Evolutionary conservation across 2,888 invertebrate species (phyloP), one percentile per base, ranked within the genome.

Genomic region (Acronicta psi): DNA sequence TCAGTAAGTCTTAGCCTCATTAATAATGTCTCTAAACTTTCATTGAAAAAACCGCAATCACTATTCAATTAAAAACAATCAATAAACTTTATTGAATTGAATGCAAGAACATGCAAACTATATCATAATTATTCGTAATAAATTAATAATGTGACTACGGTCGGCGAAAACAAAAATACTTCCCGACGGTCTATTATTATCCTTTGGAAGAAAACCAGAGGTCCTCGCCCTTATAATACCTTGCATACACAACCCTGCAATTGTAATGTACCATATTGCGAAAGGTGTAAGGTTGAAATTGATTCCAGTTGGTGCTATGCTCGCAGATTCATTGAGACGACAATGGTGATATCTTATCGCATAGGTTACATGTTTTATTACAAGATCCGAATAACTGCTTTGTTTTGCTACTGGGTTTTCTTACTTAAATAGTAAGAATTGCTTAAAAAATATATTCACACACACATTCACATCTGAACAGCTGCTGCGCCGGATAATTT

Each of bases 161-260:
- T 31, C 31, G 46, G 42, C 16, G 16, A 61, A 59, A 56, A 54
- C 53, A 72, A 29, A 59, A 72, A 69, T 69, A 75, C 60, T 52
- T 68, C 18, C 54, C 45, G 59, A 38, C 56, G 17, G n/a, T 29
- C 55, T 73, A 75, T 57, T 61, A 38, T 57, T 72, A 75, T 36
- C 43, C 56, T 23, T 47, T 46, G 82, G 84, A 84, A 84, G 71
- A 84, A 78, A 79, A 78, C 80, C 77, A 79, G 69, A 69, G 85
- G 78, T 76, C 73, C 69, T 72, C 74, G 79, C 64, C 75, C 83
- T 78, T 75, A 58, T 40, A 29, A 46, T 53, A 40, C 16, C 25
- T 47, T 57, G 49, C 54, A 29, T 16, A 29, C 1, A 46, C 17
- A 58, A 41, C 5, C 17, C 8, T 44, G 25, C 31, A 1, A 10